phyloP scores from a whole-genome alignment of 2,797 vertebrate genomes.

The Acrocephalus scirpaceus region DNA sequence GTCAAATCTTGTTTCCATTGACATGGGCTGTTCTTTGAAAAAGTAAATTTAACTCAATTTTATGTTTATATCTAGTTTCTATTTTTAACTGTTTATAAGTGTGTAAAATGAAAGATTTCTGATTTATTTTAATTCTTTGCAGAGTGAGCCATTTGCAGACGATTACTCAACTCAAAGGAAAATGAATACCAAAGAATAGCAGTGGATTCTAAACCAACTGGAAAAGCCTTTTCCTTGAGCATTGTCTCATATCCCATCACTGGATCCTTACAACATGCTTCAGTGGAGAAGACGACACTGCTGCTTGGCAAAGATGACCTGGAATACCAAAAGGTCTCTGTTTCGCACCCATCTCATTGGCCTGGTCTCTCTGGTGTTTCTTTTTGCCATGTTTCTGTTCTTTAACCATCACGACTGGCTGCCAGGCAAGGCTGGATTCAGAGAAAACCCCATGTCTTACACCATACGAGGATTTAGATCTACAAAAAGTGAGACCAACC shows the following conservation, averaged over 20 bases:
- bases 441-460: conserved; percentile 83
- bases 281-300: conserved; percentile 97
- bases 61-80: background rate
- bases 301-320: conserved; percentile 97
- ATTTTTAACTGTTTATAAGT: fast-evolving
- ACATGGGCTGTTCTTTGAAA: background rate
- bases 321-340: conserved; percentile 88
- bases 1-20: background rate
- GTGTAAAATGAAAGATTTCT: background rate
- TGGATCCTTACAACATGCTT: conserved; percentile 87
- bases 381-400: conserved; percentile 86
- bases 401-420: conserved; percentile 87
- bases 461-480: conserved; percentile 83
- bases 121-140: background rate
- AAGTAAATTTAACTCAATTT: background rate
- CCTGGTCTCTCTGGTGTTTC: conserved; percentile 83
- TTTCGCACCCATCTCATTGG: conserved; percentile 86
- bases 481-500: conserved; percentile 80
- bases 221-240: conserved; percentile 1
- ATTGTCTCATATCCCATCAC: background rate
- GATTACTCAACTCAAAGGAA: conserved; percentile 16
- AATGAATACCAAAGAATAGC: conserved; percentile 72
- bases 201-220: background rate
- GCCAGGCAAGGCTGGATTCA: conserved; percentile 78
- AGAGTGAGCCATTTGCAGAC: conserved; percentile 52